A percentile compares a stretch with the other conserved stretches of the same genome.
These are phyloP conservation scores for Tamandua tetradactyla DNA, from an alignment of 2,797 vertebrate genomes.

Conservation along the genomic window DNA sequence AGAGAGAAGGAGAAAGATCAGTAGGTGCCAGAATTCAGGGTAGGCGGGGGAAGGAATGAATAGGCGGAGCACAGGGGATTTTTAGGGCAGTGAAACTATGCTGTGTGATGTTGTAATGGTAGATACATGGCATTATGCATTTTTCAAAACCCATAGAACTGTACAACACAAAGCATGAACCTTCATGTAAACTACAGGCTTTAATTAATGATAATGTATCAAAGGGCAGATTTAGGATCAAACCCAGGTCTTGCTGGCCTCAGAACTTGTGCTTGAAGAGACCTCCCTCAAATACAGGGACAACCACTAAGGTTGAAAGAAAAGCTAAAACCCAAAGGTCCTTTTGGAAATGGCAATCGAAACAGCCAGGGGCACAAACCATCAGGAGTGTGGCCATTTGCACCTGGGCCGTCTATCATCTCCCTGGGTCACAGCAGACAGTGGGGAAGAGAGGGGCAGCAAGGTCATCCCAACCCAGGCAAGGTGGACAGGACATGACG, in stretches of 20 bases:
- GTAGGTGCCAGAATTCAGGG: background rate
- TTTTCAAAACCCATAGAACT: no score
- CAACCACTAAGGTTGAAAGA: background rate
- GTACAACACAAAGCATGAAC: no score
- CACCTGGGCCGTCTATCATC: background rate
- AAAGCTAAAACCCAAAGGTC: background rate
- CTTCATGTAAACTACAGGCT: no score
- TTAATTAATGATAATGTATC: no score
- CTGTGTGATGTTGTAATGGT: no score
- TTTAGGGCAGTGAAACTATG: no score
- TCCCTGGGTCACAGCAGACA: background rate
- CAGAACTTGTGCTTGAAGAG: background rate
- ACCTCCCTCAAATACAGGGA: background rate
- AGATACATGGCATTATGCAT: no score
- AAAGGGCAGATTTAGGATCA: background rate
- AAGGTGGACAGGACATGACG: no score
- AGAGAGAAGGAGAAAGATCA: background rate
- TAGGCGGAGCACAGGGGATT: background rate
- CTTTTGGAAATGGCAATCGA: background rate
- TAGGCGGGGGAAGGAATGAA: background rate
- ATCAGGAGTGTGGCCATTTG: background rate
- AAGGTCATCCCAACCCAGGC: background rate
- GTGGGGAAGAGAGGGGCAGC: background rate
- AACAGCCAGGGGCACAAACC: background rate
- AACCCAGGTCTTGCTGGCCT: background rate